Conservation (phyloP, 1,140 invertebrate species). For the Anastrepha obliqua region DNA sequence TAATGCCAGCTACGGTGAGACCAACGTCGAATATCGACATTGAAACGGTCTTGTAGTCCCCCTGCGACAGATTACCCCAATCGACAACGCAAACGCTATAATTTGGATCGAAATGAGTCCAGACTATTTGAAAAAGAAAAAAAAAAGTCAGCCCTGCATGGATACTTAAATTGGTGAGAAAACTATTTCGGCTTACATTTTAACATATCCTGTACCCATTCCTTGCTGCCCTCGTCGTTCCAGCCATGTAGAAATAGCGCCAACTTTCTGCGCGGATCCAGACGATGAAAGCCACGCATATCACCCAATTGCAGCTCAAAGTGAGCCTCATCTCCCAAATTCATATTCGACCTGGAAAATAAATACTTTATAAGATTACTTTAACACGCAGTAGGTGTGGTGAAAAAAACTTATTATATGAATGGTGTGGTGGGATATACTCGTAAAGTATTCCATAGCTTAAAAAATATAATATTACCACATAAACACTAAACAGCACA, state of each 20-base stretch:
- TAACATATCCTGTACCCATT: conserved; percentile 69
- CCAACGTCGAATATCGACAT: conserved; percentile 78
- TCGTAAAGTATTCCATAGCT: too few species aligned
- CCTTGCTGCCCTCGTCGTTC: conserved; percentile 71
- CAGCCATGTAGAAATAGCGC: conserved; percentile 71
- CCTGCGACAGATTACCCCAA: conserved; percentile 79
- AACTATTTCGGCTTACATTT: conserved; percentile 60
- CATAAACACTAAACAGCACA: too few species aligned
- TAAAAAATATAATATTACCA: too few species aligned
- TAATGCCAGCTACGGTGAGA: conserved; percentile 77
- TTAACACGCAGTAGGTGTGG: too few species aligned
- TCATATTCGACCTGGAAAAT: conserved; percentile 61
- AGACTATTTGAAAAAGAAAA: conserved; percentile 60
- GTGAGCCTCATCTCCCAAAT: conserved; percentile 65
- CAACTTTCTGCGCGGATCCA: conserved; percentile 66
- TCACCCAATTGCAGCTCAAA: conserved; percentile 68
- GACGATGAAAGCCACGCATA: conserved; percentile 64
- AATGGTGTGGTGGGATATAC: too few species aligned
- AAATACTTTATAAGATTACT: neutral
- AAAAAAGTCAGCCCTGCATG: neutral
- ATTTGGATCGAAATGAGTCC: conserved; percentile 64
- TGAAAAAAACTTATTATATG: too few species aligned
- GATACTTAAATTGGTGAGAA: neutral
- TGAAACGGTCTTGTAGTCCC: conserved; percentile 72
- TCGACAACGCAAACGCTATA: conserved; percentile 77